Conservation (phyloP, 2,888 invertebrate species). For the Dascillus cervinus region DNA sequence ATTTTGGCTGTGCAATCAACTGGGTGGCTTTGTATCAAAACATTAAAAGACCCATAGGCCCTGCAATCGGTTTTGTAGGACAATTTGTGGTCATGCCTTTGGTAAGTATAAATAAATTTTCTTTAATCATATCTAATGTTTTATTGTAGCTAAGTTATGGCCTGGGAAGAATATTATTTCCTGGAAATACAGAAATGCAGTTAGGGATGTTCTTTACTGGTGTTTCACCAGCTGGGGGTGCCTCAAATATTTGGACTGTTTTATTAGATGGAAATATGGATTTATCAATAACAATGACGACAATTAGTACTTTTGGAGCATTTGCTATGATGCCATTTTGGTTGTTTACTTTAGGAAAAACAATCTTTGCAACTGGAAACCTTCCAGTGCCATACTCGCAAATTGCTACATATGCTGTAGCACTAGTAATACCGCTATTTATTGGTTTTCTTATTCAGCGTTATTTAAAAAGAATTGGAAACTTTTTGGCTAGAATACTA, state of each 20-base stretch:
- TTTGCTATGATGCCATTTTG: slow-evolving; percentile 89
- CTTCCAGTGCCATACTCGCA: slow-evolving; percentile 71
- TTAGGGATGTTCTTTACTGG: slow-evolving; percentile 86
- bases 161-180: slow-evolving; percentile 64
- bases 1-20: slow-evolving; percentile 86
- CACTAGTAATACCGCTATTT: slow-evolving; percentile 67
- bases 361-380: slow-evolving; percentile 56
- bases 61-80: slow-evolving; percentile 66
- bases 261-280: slow-evolving; percentile 88
- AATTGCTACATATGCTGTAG: slow-evolving; percentile 66
- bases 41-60: slow-evolving; percentile 66
- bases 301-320: slow-evolving; percentile 71
- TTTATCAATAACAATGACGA: slow-evolving; percentile 92
- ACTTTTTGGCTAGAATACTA: slow-evolving; percentile 67
- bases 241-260: slow-evolving; percentile 94
- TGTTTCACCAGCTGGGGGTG: slow-evolving; percentile 88
- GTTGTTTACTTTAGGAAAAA: slow-evolving; percentile 77
- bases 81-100: slow-evolving; percentile 85
- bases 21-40: slow-evolving; percentile 60
- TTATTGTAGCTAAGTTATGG: slow-evolving; percentile 60
- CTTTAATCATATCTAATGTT: background rate
- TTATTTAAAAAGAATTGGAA: slow-evolving; percentile 59
- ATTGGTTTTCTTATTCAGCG: slow-evolving; percentile 63
- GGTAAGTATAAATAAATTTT: slow-evolving; percentile 44
- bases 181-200: slow-evolving; percentile 60